Evolutionary conservation across 2,113 vertebrate genomes (phyloP), one percentile per base, ranked within the genome.

Genomic region (Psettodes erumei): DNA sequence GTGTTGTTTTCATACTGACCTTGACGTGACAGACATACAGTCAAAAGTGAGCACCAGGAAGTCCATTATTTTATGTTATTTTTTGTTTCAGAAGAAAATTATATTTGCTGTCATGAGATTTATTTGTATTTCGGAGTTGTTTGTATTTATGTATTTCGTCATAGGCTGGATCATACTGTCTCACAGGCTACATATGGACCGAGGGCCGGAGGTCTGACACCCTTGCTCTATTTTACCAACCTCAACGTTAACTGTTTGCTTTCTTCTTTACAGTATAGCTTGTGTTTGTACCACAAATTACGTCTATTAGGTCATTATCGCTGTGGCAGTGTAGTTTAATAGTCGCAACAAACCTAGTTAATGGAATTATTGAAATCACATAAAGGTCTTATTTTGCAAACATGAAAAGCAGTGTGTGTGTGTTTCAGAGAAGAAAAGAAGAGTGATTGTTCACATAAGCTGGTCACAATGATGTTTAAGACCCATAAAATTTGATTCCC

Each of bases 401-500:
- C 75, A 78, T 61, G 63, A 65, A 45, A 61, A 43, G 66, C 79
- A 45, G 42, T 73, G 60, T 75, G 71, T 63, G 73, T 63, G 48
- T 58, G n/a, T 69, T 79, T 90, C 16, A 86, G 68, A 81, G 60
- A 61, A 60, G 64, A 71, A 61, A 79, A 76, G 21, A 40, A 58
- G 73, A 82, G 55, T 55, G 86, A 86, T 93, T 91, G 88, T 92
- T 88, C 81, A 70, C 70, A 79, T 89, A 90, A 90, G 85, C 82
- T 86, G 66, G 62, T 80, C 80, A 89, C 90, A 91, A 86, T 89
- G 76, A 92, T 83, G 77, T 87, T 88, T 89, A 89, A 90, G 89
- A 89, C 69, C 88, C 89, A 85, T 91, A 79, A 87, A 89, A 91
- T 91, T 82, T 82, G 82, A 91, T 91, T 90, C 81, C 71, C 84